Evolutionary conservation across 1,140 invertebrate genomes (phyloP).

Genomic region (Platyscapa corneri): DNA sequence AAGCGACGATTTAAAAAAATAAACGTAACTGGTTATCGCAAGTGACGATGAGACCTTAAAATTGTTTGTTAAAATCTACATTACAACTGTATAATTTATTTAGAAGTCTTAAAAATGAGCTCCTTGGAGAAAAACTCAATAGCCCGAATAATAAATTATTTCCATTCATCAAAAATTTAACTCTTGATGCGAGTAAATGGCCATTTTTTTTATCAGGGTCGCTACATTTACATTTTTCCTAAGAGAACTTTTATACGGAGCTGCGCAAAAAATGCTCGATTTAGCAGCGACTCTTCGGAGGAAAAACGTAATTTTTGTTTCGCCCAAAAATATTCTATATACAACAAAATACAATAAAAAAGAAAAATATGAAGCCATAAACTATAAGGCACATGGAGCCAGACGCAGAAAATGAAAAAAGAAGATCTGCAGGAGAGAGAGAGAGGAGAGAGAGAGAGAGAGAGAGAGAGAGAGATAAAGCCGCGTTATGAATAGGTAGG

Average conservation of each 20-base stretch:
- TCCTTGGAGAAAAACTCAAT: no score
- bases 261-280: neutral
- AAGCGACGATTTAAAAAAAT: no score
- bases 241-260: no score
- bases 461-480: no score
- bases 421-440: neutral
- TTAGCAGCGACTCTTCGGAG: neutral
- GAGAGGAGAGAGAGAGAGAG: conserved; percentile 11
- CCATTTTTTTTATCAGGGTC: no score
- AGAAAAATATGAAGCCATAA: neutral
- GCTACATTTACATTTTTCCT: no score
- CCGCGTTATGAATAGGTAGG: no score
- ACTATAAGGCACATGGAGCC: neutral
- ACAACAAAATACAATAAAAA: neutral
- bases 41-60: no score
- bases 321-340: neutral
- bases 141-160: neutral
- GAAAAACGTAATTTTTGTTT: neutral
- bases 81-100: neutral
- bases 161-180: neutral
- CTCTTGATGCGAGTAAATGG: no score
- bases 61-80: neutral
- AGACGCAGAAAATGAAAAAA: neutral
- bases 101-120: no score
- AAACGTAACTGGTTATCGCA: no score